Evolutionary conservation across 2,888 invertebrate species (phyloP), one percentile per base, ranked within the genome.

Genomic region (Stramonita haemastoma): DNA sequence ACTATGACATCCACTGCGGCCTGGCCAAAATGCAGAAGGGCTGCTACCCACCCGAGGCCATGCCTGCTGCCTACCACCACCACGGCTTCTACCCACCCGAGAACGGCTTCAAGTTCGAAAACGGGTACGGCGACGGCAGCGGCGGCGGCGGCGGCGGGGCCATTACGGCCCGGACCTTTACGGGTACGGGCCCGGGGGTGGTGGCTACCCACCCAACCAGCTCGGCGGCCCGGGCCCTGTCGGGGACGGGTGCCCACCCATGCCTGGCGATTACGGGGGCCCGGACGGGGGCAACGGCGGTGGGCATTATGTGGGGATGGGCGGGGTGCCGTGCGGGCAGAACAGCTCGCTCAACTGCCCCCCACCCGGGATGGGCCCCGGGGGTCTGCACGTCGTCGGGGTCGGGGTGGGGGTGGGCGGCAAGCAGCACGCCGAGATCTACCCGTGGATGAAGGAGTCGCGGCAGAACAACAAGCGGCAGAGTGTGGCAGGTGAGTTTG

Each of bases 371-470:
- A 22, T 15, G 17, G 60, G 60, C 17, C 22, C 29, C 77, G 86
- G 60, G n/a, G 89, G 88, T 19, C 87, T 91, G 5, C 90, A 90
- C 81, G 87, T 89, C 2, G 87, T 84, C 29, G 36, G 60, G n/a
- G 89, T 84, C 34, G 83, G 83, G 17, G n/a, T n/a, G n/a, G 85
- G 84, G 46, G 87, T 87, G 89, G 34, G 89, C 34, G 56, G 77
- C 57, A 91, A 91, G 86, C 91, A 91, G 29, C 89, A 89, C 57
- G 87, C 90, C n/a, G 91, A 91, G 46, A 91, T 91, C 81, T 91
- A 91, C 87, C 91, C 91, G 26, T 91, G 91, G 91, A 91, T 91
- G 91, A 91, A 91, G 77, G 91, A 91, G 34, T 91, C 91, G n/a
- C 29, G 91, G 17, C 91, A 91, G 56, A 90, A 91, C 88, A 91